These are phyloP conservation scores for Cenopis cana DNA, from an alignment of 2,888 invertebrate species.

Conservation along the genomic window DNA sequence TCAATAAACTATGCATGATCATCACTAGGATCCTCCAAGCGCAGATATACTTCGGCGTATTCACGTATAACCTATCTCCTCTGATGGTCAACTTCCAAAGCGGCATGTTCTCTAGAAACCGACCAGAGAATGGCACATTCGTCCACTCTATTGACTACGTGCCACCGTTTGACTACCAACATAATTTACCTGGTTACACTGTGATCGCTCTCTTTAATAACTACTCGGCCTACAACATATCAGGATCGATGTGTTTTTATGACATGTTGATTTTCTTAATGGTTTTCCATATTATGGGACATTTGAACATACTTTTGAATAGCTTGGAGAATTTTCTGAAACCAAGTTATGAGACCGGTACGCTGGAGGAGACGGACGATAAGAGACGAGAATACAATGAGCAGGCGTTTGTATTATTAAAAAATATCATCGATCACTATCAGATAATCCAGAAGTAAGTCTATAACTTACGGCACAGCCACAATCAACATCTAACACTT, in stretches of 20 bases:
- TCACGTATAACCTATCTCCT: neutral
- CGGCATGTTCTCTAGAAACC: neutral
- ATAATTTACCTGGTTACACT: neutral
- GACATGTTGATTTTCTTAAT: neutral
- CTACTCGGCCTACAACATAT: neutral
- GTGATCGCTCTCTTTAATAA: neutral
- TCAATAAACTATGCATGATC: neutral
- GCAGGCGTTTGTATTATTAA: neutral
- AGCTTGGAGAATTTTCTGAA: neutral
- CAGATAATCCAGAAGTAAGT: slow-evolving; percentile 1
- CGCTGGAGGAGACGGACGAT: too few relatives aligned
- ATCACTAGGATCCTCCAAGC: neutral
- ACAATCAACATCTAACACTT: too few relatives aligned
- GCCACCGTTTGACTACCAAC: neutral
- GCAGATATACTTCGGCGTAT: neutral
- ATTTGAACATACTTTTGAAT: neutral
- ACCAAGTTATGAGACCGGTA: too few relatives aligned
- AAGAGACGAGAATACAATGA: neutral
- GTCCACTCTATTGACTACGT: neutral
- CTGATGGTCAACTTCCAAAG: neutral
- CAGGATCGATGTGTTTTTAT: neutral
- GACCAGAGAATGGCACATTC: neutral
- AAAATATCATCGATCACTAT: neutral
- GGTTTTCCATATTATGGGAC: slow-evolving; percentile 12
- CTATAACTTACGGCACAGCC: too few relatives aligned